Conservation (phyloP, 1,140 invertebrate species). For the Papilio xuthus region DNA sequence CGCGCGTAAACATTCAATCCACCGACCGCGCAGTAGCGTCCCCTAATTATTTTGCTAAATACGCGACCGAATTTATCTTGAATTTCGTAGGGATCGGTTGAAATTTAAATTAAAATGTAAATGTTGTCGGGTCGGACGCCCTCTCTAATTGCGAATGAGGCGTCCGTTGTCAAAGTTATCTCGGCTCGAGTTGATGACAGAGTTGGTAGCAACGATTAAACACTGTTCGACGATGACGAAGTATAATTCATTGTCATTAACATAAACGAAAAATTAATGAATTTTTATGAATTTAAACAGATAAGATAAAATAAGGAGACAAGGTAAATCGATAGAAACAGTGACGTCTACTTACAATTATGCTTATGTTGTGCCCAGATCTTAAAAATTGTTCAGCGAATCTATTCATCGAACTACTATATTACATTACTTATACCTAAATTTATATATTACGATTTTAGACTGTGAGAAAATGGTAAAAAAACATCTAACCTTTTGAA, state of each 20-base stretch:
- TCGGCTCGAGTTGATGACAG: conserved; percentile 35
- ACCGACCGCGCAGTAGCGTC: conserved; percentile 56
- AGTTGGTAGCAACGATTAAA: conserved; percentile 21
- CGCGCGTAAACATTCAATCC: conserved; percentile 57
- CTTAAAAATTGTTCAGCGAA: background rate
- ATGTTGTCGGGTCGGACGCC: conserved; percentile 67
- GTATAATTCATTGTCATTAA: background rate
- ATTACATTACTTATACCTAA: too few relatives aligned
- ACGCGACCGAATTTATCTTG: conserved; percentile 73
- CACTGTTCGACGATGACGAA: background rate
- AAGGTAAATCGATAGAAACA: too few relatives aligned
- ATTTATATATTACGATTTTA: too few relatives aligned
- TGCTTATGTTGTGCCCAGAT: too few relatives aligned
- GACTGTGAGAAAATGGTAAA: background rate
- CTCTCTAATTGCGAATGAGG: conserved; percentile 68
- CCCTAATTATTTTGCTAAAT: conserved; percentile 73
- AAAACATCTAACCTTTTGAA: background rate
- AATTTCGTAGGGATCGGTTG: conserved; percentile 74
- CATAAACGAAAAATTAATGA: background rate
- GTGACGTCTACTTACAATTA: too few relatives aligned
- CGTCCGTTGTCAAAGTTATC: conserved; percentile 66
- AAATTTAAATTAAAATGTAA: conserved; percentile 81
- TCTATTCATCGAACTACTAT: background rate
- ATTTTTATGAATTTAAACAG: background rate
- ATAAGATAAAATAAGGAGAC: too few relatives aligned